Evolutionary conservation across 2,888 invertebrate species (phyloP).

Genomic region (Lepidocyrtoides sp.): DNA sequence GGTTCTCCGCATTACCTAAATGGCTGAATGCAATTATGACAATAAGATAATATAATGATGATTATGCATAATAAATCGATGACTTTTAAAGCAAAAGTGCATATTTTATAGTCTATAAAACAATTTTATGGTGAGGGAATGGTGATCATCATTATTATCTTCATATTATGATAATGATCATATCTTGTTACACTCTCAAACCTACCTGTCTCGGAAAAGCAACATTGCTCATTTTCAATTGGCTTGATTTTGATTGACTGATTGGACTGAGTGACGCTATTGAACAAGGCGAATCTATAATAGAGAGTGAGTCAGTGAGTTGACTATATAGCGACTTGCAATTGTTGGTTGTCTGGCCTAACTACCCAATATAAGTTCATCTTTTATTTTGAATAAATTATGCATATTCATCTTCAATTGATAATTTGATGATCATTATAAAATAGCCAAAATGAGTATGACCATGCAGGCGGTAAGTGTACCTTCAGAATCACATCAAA

Average conservation of each 20-base stretch:
- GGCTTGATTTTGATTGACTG: slow-evolving; percentile 23
- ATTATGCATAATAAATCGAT: slow-evolving; percentile 58
- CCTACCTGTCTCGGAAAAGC: neutral
- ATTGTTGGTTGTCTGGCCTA: neutral
- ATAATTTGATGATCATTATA: slow-evolving; percentile 65
- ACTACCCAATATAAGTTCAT: slow-evolving; percentile 7
- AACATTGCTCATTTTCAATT: neutral
- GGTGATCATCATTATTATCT: slow-evolving; percentile 44
- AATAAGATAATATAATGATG: slow-evolving; percentile 54
- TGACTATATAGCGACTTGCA: neutral
- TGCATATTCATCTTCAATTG: slow-evolving; percentile 67
- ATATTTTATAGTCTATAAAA: slow-evolving; percentile 57
- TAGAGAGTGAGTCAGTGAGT: neutral
- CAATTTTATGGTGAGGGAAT: slow-evolving; percentile 58
- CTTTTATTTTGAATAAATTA: slow-evolving; percentile 64
- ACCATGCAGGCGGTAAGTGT: neutral
- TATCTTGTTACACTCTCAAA: slow-evolving; percentile 15
- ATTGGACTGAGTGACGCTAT: neutral
- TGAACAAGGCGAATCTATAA: neutral
- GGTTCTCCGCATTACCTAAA: slow-evolving; percentile 10
- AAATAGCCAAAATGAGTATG: slow-evolving; percentile 19
- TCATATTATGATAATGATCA: slow-evolving; percentile 47
- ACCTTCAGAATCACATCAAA: slow-evolving; percentile 27
- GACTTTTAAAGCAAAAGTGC: slow-evolving; percentile 41
- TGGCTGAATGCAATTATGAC: slow-evolving; percentile 44